Conservation (phyloP, 1,140 invertebrate genomes). For the Bacillus rossius region DNA sequence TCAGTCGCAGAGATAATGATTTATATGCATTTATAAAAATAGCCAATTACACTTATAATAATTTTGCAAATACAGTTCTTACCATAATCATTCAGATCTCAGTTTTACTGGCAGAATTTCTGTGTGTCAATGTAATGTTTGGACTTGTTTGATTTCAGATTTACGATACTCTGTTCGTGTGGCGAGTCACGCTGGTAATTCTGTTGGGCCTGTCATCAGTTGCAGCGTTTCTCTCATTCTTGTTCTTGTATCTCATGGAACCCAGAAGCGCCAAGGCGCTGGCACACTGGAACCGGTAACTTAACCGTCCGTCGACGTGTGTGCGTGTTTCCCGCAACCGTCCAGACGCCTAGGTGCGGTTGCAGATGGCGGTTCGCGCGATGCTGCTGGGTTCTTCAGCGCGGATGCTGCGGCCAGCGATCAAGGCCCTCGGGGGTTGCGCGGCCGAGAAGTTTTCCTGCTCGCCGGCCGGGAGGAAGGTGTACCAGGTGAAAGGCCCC, state of each 20-base stretch:
- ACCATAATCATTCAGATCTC: too few relatives aligned
- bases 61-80: too few relatives aligned
- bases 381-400: not conserved
- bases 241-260: constrained; percentile 47
- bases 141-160: constrained; percentile 44
- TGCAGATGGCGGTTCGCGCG: too few relatives aligned
- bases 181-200: constrained; percentile 45
- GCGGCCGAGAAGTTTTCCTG: not conserved
- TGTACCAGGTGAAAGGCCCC: constrained; percentile 50
- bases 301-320: too few relatives aligned
- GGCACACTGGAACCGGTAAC: constrained; percentile 40
- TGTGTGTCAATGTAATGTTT: too few relatives aligned
- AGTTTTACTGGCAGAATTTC: too few relatives aligned
- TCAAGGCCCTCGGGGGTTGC: too few relatives aligned
- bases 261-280: constrained; percentile 40
- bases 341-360: too few relatives aligned
- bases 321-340: too few relatives aligned
- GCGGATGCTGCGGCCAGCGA: not conserved
- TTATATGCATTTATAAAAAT: too few relatives aligned
- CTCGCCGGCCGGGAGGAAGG: constrained; percentile 32
- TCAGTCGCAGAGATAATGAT: too few relatives aligned
- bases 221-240: constrained; percentile 42
- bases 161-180: constrained; percentile 51
- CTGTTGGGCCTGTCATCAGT: constrained; percentile 44
- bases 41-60: too few relatives aligned